A percentile compares a stretch with the other conserved stretches of the same genome.
phyloP scores from a whole-genome alignment of 37 sponge, comb jelly and placozoan species.

The Amphimedon queenslandica region DNA sequence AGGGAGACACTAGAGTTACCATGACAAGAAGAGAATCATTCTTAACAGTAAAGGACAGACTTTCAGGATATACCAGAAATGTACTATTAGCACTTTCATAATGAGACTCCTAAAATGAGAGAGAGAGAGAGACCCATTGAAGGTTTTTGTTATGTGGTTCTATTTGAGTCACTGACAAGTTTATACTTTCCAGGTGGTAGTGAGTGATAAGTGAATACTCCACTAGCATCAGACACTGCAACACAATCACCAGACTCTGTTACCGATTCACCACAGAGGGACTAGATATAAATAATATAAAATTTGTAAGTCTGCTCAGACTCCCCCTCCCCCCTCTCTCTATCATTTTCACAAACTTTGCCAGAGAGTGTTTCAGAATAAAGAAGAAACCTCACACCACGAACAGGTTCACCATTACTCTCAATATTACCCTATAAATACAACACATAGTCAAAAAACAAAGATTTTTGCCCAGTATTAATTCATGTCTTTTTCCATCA shows the following conservation, averaged over 20 bases:
- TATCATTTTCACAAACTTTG: no score
- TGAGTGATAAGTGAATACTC: constrained; percentile 52
- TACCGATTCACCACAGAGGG: no score
- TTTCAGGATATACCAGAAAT: constrained; percentile 76
- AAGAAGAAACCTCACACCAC: constrained; percentile 52
- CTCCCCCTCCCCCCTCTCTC: no score
- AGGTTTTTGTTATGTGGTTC: no score
- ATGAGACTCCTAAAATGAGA: constrained; percentile 48
- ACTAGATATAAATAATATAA: no score
- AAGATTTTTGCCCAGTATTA: neutral
- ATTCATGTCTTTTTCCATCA: no score
- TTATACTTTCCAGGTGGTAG: constrained; percentile 69
- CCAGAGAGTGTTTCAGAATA: constrained; percentile 6
- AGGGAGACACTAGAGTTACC: constrained; percentile 7
- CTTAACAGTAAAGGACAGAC: constrained; percentile 50
- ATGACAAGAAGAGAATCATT: constrained; percentile 52
- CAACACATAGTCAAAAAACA: neutral
- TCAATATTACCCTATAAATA: constrained; percentile 47
- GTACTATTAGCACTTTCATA: constrained; percentile 51
- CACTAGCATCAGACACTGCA: constrained; percentile 35
- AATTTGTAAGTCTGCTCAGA: no score
- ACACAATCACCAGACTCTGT: no score
- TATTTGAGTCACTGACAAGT: constrained; percentile 70
- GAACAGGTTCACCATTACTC: constrained; percentile 48
- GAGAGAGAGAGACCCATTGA: neutral